phyloP scores from a whole-genome alignment of 2,888 invertebrate genomes.

The Eristalinus aeneus region DNA sequence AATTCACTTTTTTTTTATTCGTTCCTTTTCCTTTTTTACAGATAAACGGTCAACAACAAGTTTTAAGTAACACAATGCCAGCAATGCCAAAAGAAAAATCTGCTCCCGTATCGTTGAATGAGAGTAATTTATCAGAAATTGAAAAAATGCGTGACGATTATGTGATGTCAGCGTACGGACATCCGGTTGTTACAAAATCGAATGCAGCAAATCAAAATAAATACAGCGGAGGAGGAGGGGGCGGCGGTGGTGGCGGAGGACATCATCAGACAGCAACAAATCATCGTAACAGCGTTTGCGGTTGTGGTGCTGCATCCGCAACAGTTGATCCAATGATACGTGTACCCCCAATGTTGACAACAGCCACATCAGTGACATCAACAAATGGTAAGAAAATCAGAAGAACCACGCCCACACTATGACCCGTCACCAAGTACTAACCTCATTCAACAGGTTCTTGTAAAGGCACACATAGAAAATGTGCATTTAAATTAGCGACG shows the following conservation, averaged over 20 bases:
- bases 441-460: background rate
- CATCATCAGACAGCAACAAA: conserved; percentile 71
- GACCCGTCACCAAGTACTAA: background rate
- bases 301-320: conserved; percentile 74
- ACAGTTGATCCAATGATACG: conserved; percentile 70
- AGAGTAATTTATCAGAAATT: conserved; percentile 77
- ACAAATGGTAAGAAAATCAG: conserved; percentile 52
- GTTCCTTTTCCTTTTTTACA: conserved; percentile 62
- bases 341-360: conserved; percentile 37
- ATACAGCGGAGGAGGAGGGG: conserved; percentile 28
- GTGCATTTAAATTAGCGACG: background rate
- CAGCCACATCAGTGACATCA: conserved; percentile 41
- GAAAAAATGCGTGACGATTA: conserved; percentile 76
- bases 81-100: conserved; percentile 81
- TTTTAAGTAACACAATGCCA: conserved; percentile 78
- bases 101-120: conserved; percentile 77
- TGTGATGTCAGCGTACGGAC: conserved; percentile 70
- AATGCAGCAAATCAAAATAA: conserved; percentile 63
- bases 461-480: background rate
- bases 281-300: conserved; percentile 73
- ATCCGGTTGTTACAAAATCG: conserved; percentile 61
- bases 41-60: conserved; percentile 76
- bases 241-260: conserved; percentile 36
- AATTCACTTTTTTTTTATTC: background rate
- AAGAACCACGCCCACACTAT: background rate